Evolutionary conservation across 2,888 invertebrate genomes (phyloP), one percentile per base, ranked within the genome.

Genomic region (Lydus trimaculatus): DNA sequence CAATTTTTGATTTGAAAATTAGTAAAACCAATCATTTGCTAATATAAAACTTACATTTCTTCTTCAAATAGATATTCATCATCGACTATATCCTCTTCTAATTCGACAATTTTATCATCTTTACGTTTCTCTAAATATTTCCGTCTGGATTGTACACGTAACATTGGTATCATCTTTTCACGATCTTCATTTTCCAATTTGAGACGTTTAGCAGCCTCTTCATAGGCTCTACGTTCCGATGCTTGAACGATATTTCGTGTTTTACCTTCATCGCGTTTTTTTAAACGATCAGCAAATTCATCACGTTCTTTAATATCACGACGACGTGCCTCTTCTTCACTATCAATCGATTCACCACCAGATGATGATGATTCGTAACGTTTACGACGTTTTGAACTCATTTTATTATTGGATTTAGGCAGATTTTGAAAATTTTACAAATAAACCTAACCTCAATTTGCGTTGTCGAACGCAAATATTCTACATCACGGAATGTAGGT

Each of bases 111-210:
- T 87, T 99, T 99, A 82, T 99, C 99, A 67, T 94, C 96, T 85
- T 98, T 97, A 59, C 99, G 89, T 84, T 99, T 99, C 82, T 95
- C 94, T 76, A 99, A 88, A 84, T 99, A 99, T 80, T 96, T 94
- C 60, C 98, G 88, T 31, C 99, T 90, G 0, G 99, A 98, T 82
- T 97, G 94, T 20, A 97, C 88, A 39, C 99, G 89, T 28, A 99
- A 84, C 80, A 94, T 93, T 0, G 97, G 97, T 63, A 99, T 86
- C 74, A 97, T 89, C 83, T 94, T 95, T 65, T 94, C 94, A 61
- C 94, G 88, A 79, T 95, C 94, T 79, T 96, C 93, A 39, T 91
- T 90, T 86, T 98, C 97, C 76, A 97, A 82, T 84, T 97, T 94
- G 1, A 98, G 88, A 20, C 97, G 88, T 84, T 95, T 97, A 7